phyloP scores from a whole-genome alignment of 2,888 invertebrate genomes.

The Hyposoter didymator region DNA sequence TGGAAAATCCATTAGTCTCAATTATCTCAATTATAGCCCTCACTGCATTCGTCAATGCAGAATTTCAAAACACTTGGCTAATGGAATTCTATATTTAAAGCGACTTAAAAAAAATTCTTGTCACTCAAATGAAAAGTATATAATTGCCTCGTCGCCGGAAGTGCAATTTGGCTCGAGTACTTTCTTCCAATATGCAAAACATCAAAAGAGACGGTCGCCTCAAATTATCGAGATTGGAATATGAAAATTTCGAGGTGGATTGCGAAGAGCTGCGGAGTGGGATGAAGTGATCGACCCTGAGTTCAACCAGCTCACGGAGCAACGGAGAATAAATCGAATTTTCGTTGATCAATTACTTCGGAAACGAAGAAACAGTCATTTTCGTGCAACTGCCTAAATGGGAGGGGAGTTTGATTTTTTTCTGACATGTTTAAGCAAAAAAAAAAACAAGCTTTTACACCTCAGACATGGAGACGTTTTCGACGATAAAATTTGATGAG shows the following conservation, averaged over 20 bases:
- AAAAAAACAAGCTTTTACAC: not conserved
- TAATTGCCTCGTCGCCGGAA: constrained; percentile 18
- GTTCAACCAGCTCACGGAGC: not conserved
- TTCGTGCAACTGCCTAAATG: not conserved
- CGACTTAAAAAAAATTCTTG: not conserved
- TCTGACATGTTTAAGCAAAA: not conserved
- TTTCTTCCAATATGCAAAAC: not conserved
- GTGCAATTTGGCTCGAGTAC: constrained; percentile 12
- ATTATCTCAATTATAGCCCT: not conserved
- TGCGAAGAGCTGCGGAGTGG: not conserved
- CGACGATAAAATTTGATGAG: not conserved
- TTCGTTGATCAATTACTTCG: not conserved
- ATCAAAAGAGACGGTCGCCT: not conserved
- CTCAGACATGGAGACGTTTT: not conserved
- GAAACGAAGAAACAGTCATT: not conserved
- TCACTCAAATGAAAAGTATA: not conserved
- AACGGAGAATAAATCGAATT: not conserved
- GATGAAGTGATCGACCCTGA: not conserved
- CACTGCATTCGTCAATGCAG: not conserved
- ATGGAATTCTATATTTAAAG: constrained; percentile 5
- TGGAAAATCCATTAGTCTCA: not conserved
- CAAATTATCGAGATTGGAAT: constrained; percentile 75
- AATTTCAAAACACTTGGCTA: not conserved
- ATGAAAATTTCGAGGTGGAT: constrained; percentile 49
- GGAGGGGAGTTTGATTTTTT: not conserved